These are phyloP conservation scores for Triplophysa dalaica DNA, from an alignment of 2,113 vertebrate genomes.

Conservation along the genomic window DNA sequence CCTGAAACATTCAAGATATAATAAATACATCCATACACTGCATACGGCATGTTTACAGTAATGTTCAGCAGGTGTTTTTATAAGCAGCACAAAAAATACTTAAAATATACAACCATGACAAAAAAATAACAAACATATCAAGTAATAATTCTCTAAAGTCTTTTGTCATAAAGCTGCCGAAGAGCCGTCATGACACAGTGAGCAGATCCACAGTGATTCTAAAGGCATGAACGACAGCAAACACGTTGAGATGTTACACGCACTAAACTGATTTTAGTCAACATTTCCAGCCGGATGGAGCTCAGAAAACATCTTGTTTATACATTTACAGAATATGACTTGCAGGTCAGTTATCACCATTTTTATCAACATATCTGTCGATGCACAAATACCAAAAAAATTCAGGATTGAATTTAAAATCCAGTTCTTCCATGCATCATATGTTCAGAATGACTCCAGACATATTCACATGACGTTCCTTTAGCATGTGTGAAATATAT, in stretches of 20 bases:
- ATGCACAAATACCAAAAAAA: too few relatives aligned
- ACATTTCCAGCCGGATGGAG: not conserved
- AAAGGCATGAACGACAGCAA: not conserved
- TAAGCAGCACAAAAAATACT: constrained; percentile 51
- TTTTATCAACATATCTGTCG: not conserved
- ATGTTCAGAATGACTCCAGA: not conserved
- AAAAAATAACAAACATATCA: constrained; percentile 6
- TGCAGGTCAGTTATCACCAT: too few relatives aligned
- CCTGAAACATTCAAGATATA: constrained; percentile 30
- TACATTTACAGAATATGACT: too few relatives aligned
- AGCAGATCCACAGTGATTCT: constrained; percentile 28
- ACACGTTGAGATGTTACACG: not conserved
- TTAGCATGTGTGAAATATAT: constrained; percentile 28
- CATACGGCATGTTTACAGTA: constrained; percentile 53
- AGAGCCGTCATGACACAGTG: constrained; percentile 34
- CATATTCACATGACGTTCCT: not conserved
- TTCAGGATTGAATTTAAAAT: not conserved
- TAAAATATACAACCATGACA: constrained; percentile 59
- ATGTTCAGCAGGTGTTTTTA: constrained; percentile 52
- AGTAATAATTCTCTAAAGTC: not conserved
- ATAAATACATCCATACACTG: constrained; percentile 68
- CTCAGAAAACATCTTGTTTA: not conserved
- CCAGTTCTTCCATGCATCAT: not conserved
- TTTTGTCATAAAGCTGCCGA: not conserved
- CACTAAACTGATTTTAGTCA: not conserved